Conservation (phyloP, 2,888 invertebrate species). For the Lycocerus yunnanus region DNA sequence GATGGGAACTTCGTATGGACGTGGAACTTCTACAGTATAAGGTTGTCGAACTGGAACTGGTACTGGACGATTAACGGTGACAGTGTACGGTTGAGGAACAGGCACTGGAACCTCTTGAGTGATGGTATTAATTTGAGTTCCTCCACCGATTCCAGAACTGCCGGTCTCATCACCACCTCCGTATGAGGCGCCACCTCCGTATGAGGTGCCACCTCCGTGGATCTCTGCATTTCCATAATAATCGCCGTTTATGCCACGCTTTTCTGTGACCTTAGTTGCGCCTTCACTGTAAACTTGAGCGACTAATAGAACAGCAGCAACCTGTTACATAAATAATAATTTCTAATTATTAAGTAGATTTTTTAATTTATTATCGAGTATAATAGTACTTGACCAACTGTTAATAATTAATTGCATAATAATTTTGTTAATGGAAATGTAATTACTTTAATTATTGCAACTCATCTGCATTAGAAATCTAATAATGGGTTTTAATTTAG, state of each 20-base stretch:
- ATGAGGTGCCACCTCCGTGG: constrained; percentile 9
- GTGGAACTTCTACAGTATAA: constrained; percentile 18
- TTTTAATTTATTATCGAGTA: not conserved
- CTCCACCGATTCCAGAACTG: not conserved
- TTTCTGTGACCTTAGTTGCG: not conserved
- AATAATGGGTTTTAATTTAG: not conserved
- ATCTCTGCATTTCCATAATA: constrained; percentile 8
- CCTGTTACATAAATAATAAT: not conserved
- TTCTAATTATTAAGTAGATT: not conserved
- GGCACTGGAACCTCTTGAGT: constrained; percentile 27
- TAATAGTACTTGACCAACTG: not conserved
- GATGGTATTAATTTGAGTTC: constrained; percentile 18
- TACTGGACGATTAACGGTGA: constrained; percentile 23
- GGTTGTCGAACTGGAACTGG: constrained; percentile 22
- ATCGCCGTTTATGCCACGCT: not conserved
- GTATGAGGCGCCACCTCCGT: constrained; percentile 7
- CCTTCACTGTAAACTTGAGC: not conserved
- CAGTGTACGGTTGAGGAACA: constrained; percentile 24
- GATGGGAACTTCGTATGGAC: constrained; percentile 18
- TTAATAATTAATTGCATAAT: not conserved
- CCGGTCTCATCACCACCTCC: constrained; percentile 5
- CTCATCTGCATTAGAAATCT: not conserved
- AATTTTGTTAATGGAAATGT: not conserved
- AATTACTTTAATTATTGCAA: not conserved
- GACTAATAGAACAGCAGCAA: constrained; percentile 11